These are phyloP conservation scores for Chelonoidis abingdonii DNA, from an alignment of 2,113 vertebrate genomes.

Conservation along the genomic window DNA sequence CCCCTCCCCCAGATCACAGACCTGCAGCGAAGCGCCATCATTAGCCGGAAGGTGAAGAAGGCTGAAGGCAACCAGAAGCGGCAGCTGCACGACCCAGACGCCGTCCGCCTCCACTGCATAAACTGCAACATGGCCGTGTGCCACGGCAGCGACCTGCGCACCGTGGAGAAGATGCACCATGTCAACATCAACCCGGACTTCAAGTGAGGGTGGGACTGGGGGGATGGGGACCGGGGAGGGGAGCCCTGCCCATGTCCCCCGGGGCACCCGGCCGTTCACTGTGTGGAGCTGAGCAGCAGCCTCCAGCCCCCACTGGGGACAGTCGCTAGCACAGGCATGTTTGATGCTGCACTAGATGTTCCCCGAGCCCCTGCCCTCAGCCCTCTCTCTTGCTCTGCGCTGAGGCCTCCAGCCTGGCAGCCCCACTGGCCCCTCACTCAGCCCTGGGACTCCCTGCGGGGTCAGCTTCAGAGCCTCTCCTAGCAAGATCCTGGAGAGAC, in stretches of 20 bases:
- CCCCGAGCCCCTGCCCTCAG: not conserved
- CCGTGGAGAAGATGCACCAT: slow-evolving; percentile 84
- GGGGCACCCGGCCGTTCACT: not conserved
- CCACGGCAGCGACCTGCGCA: slow-evolving; percentile 83
- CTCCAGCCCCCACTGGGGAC: not conserved
- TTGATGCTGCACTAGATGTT: not conserved
- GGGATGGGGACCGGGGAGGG: rapidly evolving
- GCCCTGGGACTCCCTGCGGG: not conserved
- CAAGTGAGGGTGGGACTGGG: slow-evolving; percentile 77
- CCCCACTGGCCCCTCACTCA: not conserved
- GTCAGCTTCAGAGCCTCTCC: too few relatives aligned
- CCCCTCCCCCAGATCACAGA: slow-evolving; percentile 77
- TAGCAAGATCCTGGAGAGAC: not conserved
- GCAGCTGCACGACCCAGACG: slow-evolving; percentile 35
- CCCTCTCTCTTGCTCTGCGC: not conserved
- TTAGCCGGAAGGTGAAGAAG: slow-evolving; percentile 46
- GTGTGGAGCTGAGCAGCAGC: not conserved
- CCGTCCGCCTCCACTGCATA: slow-evolving; percentile 81
- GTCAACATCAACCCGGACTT: slow-evolving; percentile 89
- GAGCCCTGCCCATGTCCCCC: not conserved
- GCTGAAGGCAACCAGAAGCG: not conserved
- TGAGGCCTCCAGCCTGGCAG: not conserved
- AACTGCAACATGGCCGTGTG: slow-evolving; percentile 81
- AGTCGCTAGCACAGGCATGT: not conserved
- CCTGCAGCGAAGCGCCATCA: slow-evolving; percentile 75